These are phyloP conservation scores for Chloroceryle aenea DNA, from an alignment of 2,113 vertebrate genomes.

Conservation along the genomic window DNA sequence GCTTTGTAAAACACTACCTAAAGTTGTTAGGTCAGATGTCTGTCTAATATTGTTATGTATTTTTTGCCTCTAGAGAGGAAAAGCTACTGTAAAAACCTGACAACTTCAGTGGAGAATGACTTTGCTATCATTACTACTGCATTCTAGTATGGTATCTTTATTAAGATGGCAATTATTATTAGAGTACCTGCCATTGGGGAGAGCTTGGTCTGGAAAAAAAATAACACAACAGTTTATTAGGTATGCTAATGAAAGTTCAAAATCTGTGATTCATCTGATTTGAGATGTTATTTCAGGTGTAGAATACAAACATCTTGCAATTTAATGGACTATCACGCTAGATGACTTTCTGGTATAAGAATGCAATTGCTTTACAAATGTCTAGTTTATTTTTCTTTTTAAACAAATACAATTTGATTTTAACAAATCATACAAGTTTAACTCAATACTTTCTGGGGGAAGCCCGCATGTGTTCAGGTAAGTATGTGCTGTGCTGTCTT, in stretches of 20 bases:
- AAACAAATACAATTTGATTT: neutral
- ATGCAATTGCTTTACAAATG: neutral
- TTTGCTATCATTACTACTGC: conserved; percentile 13
- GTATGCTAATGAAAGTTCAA: neutral
- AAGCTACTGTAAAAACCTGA: neutral
- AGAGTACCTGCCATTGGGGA: neutral
- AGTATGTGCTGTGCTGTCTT: neutral
- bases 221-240: neutral
- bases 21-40: neutral
- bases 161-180: conserved; percentile 37
- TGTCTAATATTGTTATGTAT: neutral
- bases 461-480: neutral
- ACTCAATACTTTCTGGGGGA: neutral
- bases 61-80: conserved; percentile 17
- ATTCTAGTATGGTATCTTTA: neutral
- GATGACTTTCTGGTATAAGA: neutral
- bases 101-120: neutral
- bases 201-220: neutral
- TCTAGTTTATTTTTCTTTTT: neutral
- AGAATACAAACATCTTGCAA: neutral
- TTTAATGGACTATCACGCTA: neutral
- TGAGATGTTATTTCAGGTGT: neutral
- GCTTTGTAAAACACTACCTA: conserved; percentile 30
- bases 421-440: neutral
- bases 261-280: neutral